phyloP scores from a whole-genome alignment of 2,797 vertebrate genomes.

The Borostomias antarcticus region DNA sequence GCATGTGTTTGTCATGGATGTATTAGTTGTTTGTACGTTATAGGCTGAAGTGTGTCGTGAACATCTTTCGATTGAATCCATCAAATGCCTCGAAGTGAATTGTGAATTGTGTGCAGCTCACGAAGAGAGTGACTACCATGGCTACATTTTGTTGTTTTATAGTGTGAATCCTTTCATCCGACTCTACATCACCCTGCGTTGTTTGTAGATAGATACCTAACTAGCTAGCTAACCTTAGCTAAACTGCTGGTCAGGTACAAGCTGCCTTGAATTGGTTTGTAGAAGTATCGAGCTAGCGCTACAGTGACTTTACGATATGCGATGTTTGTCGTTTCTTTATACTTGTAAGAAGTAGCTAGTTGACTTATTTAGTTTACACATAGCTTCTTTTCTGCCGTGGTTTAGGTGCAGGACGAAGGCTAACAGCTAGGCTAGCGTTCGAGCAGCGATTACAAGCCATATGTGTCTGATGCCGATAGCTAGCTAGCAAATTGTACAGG shows the following conservation, averaged over 20 bases:
- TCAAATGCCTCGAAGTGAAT: not conserved
- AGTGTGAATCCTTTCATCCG: not conserved
- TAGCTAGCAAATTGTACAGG: no score
- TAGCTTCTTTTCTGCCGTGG: not conserved
- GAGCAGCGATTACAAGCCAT: no score
- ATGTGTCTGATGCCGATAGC: not conserved
- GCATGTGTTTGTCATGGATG: not conserved
- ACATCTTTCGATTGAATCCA: not conserved
- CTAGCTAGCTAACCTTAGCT: not conserved
- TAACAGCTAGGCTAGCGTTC: not conserved
- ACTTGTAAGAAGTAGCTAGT: not conserved
- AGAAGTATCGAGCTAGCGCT: not conserved
- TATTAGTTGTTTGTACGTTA: no score
- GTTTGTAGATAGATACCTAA: not conserved
- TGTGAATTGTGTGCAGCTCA: no score
- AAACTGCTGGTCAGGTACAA: not conserved
- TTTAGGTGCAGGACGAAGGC: not conserved
- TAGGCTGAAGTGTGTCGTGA: no score
- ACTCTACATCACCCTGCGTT: not conserved
- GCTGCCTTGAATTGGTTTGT: not conserved
- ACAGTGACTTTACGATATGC: not conserved
- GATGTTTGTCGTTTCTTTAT: not conserved
- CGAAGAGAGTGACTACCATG: not conserved
- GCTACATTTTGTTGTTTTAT: not conserved
- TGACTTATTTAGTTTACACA: not conserved